Conservation (phyloP, 2,797 vertebrate species). For the Paramormyrops hopkinsi region DNA sequence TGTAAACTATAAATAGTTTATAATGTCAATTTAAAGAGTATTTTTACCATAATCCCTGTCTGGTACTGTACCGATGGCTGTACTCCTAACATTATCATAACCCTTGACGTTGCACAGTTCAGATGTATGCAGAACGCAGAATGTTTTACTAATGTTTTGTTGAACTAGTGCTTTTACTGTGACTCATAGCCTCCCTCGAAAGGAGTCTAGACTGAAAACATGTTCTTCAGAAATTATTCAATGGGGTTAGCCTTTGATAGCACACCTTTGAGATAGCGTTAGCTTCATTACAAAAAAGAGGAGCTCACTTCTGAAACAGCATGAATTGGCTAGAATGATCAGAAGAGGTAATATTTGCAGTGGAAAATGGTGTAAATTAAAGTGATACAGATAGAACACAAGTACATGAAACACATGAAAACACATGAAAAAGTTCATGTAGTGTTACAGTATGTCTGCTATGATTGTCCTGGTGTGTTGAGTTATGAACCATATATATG, state of each 20-base stretch:
- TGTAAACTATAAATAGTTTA: not conserved
- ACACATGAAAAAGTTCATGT: not conserved
- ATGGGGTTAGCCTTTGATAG: not conserved
- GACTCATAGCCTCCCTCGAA: not conserved
- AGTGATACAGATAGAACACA: not conserved
- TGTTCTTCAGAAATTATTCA: not conserved
- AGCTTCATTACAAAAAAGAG: not conserved
- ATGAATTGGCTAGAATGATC: not conserved
- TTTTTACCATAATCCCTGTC: not conserved
- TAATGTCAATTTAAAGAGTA: not conserved
- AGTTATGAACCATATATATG: not conserved
- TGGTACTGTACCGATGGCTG: not conserved
- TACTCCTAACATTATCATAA: not conserved
- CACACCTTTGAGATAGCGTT: not conserved
- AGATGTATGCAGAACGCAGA: not conserved
- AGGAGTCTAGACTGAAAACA: not conserved
- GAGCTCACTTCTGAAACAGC: not conserved
- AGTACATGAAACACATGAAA: no score
- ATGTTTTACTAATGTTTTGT: not conserved
- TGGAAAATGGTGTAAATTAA: not conserved
- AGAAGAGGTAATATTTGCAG: not conserved
- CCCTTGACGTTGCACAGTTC: not conserved
- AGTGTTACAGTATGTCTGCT: not conserved
- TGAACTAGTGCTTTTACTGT: not conserved
- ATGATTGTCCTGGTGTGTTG: not conserved